Percentiles rank a stretch among this genome's conserved stretches.
Evolutionary conservation across 2,797 vertebrate genomes (phyloP).

Genomic region (Chelon auratus): DNA sequence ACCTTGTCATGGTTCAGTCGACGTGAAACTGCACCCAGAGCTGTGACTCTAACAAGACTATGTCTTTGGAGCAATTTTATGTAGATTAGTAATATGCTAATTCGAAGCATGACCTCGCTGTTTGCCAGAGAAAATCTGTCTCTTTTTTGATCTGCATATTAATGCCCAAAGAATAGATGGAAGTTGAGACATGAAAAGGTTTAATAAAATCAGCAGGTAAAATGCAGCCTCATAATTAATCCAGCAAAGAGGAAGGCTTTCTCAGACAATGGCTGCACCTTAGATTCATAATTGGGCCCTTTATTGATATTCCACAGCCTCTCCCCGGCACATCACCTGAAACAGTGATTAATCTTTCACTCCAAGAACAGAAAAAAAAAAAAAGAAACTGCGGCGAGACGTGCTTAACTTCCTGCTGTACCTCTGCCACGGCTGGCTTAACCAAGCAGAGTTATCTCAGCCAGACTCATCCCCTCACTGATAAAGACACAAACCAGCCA

Average conservation of each 20-base stretch:
- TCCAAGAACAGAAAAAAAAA: conserved; percentile 7
- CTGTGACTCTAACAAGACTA: conserved; percentile 72
- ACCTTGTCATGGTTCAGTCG: conserved; percentile 65
- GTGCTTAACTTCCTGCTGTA: conserved; percentile 50
- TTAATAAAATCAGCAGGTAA: conserved; percentile 83
- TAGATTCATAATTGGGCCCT: conserved; percentile 75
- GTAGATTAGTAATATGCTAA: conserved; percentile 83
- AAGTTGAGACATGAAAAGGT: conserved; percentile 80
- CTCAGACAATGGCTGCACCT: conserved; percentile 75
- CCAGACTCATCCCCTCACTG: conserved; percentile 25
- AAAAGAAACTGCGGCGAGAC: conserved; percentile 12
- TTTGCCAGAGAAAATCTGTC: conserved; percentile 79
- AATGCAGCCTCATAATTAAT: conserved; percentile 77
- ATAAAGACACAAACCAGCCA: conserved; percentile 69
- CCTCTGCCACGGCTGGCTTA: conserved; percentile 31
- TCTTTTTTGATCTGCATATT: conserved; percentile 84
- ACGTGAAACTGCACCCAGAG: conserved; percentile 64
- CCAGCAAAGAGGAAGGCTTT: conserved; percentile 71
- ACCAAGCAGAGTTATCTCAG: conserved; percentile 37
- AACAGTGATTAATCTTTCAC: conserved; percentile 75
- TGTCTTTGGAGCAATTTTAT: conserved; percentile 79
- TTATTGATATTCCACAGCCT: conserved; percentile 81
- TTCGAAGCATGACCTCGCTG: conserved; percentile 77
- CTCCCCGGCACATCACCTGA: conserved; percentile 55
- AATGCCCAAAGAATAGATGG: conserved; percentile 78